Conservation (phyloP, 2,113 vertebrate genomes). For the Hucho hucho region DNA sequence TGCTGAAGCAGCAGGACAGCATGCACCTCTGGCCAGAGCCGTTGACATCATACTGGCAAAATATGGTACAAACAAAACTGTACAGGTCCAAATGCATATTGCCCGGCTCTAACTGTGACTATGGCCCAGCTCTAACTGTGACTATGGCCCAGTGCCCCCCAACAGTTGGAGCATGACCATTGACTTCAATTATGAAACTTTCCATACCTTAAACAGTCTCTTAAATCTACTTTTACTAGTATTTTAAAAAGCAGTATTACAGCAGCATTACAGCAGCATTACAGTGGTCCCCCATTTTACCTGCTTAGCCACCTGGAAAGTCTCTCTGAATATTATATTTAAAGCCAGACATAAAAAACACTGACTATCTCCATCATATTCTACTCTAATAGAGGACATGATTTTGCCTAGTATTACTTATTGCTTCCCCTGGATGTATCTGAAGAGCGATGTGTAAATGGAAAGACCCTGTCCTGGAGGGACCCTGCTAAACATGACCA, state of each 20-base stretch:
- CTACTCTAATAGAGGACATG: not conserved
- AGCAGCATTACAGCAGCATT: too few species aligned
- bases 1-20: constrained; percentile 49
- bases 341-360: too few species aligned
- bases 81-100: constrained; percentile 2
- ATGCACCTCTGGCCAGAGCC: constrained; percentile 1
- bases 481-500: not conserved
- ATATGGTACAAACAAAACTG: constrained; percentile 13
- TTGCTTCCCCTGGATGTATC: not conserved
- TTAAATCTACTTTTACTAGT: not conserved
- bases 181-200: constrained; percentile 8
- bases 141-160: not conserved
- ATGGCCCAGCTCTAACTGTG: not conserved
- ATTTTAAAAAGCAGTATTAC: not conserved
- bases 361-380: too few species aligned
- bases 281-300: too few species aligned
- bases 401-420: not conserved
- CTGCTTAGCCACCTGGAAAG: too few species aligned
- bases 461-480: too few species aligned
- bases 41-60: constrained; percentile 25
- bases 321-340: too few species aligned
- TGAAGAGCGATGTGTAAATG: not conserved
- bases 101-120: not conserved
- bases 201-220: not conserved
- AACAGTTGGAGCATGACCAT: not conserved